These are phyloP conservation scores for Eupithecia vulgata DNA, from an alignment of 2,888 invertebrate genomes.

Conservation along the genomic window DNA sequence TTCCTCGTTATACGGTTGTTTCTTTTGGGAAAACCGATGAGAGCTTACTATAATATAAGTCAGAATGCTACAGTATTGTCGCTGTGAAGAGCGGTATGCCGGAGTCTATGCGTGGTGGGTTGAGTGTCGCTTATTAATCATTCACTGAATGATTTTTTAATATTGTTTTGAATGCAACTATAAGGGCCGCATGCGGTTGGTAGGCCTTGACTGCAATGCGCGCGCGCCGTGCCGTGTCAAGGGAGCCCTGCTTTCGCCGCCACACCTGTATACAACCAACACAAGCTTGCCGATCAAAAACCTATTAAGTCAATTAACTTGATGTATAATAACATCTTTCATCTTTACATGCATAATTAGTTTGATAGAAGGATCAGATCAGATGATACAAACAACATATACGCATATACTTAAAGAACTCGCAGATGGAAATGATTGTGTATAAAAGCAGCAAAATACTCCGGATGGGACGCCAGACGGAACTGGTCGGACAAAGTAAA, in stretches of 20 bases:
- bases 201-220: conserved; percentile 82
- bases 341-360: background rate
- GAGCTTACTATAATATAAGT: background rate
- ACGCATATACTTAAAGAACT: background rate
- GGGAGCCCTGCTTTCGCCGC: conserved; percentile 83
- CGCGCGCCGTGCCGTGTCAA: conserved; percentile 82
- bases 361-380: background rate
- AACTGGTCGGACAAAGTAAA: conserved; percentile 6
- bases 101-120: conserved; percentile 19
- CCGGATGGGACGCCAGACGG: conserved; percentile 7
- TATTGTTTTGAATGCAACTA: conserved; percentile 48
- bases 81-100: background rate
- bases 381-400: background rate
- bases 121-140: conserved; percentile 45
- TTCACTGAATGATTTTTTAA: conserved; percentile 47
- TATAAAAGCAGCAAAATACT: conserved; percentile 9
- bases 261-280: conserved; percentile 71
- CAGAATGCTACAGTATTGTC: no score
- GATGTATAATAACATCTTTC: background rate
- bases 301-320: conserved; percentile 51
- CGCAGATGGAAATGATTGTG: background rate
- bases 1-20: background rate
- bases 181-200: conserved; percentile 59
- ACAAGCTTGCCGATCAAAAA: conserved; percentile 55
- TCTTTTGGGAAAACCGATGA: background rate